Base-by-base conservation (phyloP, 1,140 invertebrate species). In the Drosophila parvula region DNA sequence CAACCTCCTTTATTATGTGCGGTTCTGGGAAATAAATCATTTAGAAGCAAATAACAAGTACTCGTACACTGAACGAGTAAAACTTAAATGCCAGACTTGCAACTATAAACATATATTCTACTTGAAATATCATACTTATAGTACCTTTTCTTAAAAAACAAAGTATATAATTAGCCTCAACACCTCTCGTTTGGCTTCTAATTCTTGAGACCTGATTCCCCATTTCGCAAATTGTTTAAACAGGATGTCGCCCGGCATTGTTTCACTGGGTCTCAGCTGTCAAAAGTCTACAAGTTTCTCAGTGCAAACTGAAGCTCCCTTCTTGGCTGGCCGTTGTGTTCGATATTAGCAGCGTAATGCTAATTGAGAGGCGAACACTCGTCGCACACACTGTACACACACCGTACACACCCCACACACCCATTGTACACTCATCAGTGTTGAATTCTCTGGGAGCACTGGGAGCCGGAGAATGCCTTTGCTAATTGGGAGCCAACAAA, bases 401-500 rank as follows among this genome's bases (percentile, higher is more conserved):
- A 16, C 10, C 8, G 6, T 8, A 18, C 36, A 38, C 47, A 28
- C 58, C 28, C 34, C 22, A 16, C 16, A 67, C 60, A 44, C 22
- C 28, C 43, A 30, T 22, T 40, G 28, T 18, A 30, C 32, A 59
- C 22, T 22, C 58, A 53, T 18, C 61, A 32, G 62, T 18, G 62
- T 18, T 61, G 65, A 50, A 11, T 5, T 22, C 53, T 58, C 45
- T 8, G 27, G 28, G 30, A 44, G 28, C 45, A 65, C 12, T 28
- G 47, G 28, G 38, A 67, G 44, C 22, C 30, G 40, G 61, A 50
- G 51, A 73, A 41, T 16, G 67, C 51, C 53, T 50, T 50, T 73
- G 69, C 69, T 73, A 73, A 73, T 73, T 73, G 69, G 44, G 45
- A 73, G 65, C 32, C 69, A 71, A 73, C 67, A 73, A 30, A 53